phyloP scores from a whole-genome alignment of 1,140 invertebrate genomes.

The Eumaeus atala region DNA sequence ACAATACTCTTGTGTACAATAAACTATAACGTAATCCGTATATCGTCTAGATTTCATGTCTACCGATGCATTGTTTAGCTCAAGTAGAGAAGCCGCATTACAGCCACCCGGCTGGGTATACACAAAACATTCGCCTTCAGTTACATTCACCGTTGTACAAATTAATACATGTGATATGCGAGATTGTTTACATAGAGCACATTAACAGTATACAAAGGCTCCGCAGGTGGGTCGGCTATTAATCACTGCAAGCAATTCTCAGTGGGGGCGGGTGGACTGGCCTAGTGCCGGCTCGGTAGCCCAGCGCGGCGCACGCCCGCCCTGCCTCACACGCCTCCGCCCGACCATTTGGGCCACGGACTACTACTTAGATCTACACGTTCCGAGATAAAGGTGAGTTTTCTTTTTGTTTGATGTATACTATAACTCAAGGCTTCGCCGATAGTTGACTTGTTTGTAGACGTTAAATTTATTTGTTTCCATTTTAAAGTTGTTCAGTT shows the following conservation, averaged over 20 bases:
- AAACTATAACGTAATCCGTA: no score
- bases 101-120: no score
- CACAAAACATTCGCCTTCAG: background rate
- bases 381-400: conserved; percentile 31
- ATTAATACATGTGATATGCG: conserved; percentile 16
- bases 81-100: no score
- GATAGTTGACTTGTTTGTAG: background rate
- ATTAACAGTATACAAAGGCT: conserved; percentile 63
- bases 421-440: conserved; percentile 2
- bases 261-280: conserved; percentile 48
- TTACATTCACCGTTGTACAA: conserved; percentile 11
- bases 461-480: conserved; percentile 1
- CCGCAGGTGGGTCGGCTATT: conserved; percentile 66
- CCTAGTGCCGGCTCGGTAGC: conserved; percentile 55
- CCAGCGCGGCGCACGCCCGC: conserved; percentile 43
- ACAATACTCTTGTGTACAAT: no score
- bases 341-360: conserved; percentile 27
- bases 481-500: background rate
- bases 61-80: no score
- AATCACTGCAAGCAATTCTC: conserved; percentile 57
- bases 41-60: no score
- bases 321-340: conserved; percentile 23
- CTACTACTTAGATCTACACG: conserved; percentile 18
- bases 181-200: conserved; percentile 55
- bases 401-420: conserved; percentile 2